Evolutionary conservation across 2,888 invertebrate genomes (phyloP).

Genomic region (Osedax frankpressi): DNA sequence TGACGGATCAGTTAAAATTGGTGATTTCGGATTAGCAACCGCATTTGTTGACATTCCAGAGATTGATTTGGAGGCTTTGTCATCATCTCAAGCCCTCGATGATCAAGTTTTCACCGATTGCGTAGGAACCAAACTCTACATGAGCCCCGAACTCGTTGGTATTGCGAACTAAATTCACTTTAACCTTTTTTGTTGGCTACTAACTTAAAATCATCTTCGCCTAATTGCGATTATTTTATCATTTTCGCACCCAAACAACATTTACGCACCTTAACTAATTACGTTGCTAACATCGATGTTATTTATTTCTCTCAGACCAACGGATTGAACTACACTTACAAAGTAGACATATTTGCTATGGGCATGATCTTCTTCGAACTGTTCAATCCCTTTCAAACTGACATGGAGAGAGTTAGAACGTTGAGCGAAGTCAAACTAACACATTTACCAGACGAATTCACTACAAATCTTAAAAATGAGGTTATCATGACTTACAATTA

Average conservation of each 20-base stretch:
- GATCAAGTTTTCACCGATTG: constrained; percentile 44
- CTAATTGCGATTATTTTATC: no score
- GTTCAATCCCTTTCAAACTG: constrained; percentile 73
- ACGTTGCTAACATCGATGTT: neutral
- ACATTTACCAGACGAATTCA: constrained; percentile 59
- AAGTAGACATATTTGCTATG: constrained; percentile 86
- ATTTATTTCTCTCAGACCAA: constrained; percentile 33
- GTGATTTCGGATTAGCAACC: constrained; percentile 95
- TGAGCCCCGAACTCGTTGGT: constrained; percentile 99
- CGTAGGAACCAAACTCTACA: constrained; percentile 82
- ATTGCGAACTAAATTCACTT: no score
- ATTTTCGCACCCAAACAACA: no score
- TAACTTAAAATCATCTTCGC: no score
- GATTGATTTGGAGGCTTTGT: constrained; percentile 57
- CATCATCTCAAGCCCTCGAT: neutral
- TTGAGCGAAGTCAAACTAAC: constrained; percentile 51
- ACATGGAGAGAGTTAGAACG: constrained; percentile 64
- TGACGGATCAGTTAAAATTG: constrained; percentile 81
- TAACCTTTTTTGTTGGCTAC: no score
- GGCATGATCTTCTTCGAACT: constrained; percentile 87
- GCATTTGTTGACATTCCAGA: no score
- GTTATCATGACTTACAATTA: no score
- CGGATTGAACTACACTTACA: constrained; percentile 48
- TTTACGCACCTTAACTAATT: neutral
- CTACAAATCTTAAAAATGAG: constrained; percentile 57